Evolutionary conservation across 1,140 invertebrate species (phyloP), one percentile per base, ranked within the genome.

Genomic region (Brachionus asplanchnoidis): DNA sequence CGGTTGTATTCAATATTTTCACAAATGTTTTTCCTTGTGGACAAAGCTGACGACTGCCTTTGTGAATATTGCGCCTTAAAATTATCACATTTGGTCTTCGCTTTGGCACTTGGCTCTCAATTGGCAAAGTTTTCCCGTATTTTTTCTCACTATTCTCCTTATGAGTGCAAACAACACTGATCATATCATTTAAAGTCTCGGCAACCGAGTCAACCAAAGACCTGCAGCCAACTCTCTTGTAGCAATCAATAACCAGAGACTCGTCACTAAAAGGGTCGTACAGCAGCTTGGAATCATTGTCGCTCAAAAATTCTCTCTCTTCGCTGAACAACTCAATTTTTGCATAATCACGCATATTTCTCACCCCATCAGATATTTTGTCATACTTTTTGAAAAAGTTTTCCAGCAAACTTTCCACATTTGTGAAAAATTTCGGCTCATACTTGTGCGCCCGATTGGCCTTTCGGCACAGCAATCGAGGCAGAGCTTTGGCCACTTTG

Each of bases 191-290:
- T 6, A 77, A 23, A 26, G 73, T 77, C n/a, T 23, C 6, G 2
- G 73, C 26, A 26, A 77, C 73, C 20, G 20, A 50, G 20, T 77
- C 73, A 11, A 77, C 73, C 17, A 77, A 26, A 12, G 42, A 9
- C 28, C 73, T 26, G 11, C 42, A 77, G 14, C 50, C 73, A 12
- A 77, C 73, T 26, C 14, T 12, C 32, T 77, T 77, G 9, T 77
- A 77, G 32, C 42, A 50, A 3, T 46, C 26, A n/a, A 77, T 9
- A 3, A 77, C 23, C 12, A 77, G 23, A 26, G 11, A n/a, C 20
- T 46, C n/a, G 32, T 77, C 73, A 12, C 20, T 50, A 77, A 77
- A 77, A 12, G 73, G 73, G 42, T 77, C 73, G 20, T 77, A 77
- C 4, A 50, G 42, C 14, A 5, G 3, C 7, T 28, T 26, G 8